Evolutionary conservation across 2,888 invertebrate species (phyloP), one percentile per base, ranked within the genome.

Genomic region (Alentia gelatinosa): DNA sequence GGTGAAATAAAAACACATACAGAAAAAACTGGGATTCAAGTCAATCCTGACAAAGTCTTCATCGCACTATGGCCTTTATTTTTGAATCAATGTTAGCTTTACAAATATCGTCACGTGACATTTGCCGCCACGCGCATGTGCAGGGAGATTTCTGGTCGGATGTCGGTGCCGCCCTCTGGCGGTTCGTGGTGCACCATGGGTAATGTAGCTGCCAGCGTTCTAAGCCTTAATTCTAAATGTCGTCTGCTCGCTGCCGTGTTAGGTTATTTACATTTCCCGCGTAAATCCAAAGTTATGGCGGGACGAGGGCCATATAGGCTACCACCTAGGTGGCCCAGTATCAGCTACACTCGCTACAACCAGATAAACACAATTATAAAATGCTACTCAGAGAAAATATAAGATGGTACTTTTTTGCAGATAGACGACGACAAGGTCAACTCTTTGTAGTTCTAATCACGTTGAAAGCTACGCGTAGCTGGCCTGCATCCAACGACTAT

Each of bases 201-300:
- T 74, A 74, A 74, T 74, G 33, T 74, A 74, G 26, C 74, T 74
- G 74, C 26, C 15, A 26, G 15, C 30, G 33, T 26, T n/a, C 74
- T 74, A 74, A 74, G 74, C 30, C 30, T 74, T 74, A 15, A 74
- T 74, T 74, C 74, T 30, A 74, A 74, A 74, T 74, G 74, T 74
- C 30, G 30, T 74, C 26, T 33, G 33, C 33, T 26, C 30, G 74
- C 19, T 19, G 56, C 9, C 3, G 56, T n/a, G 7, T 42, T 42
- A n/a, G 56, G 56, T 56, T 56, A 56, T 56, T 9, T 56, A 56
- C 23, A 56, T 56, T 56, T 56, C 3, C 19, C 19, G 56, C 19
- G 56, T 56, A 56, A 56, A 56, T 56, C n/a, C n/a, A n/a, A n/a
- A n/a, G n/a, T n/a, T n/a, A n/a, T n/a, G n/a, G n/a, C n/a, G n/a